A percentile compares a stretch with the other conserved stretches of the same genome.
Conservation (phyloP, 2,113 vertebrate genomes). For the Mustela nigripes region DNA sequence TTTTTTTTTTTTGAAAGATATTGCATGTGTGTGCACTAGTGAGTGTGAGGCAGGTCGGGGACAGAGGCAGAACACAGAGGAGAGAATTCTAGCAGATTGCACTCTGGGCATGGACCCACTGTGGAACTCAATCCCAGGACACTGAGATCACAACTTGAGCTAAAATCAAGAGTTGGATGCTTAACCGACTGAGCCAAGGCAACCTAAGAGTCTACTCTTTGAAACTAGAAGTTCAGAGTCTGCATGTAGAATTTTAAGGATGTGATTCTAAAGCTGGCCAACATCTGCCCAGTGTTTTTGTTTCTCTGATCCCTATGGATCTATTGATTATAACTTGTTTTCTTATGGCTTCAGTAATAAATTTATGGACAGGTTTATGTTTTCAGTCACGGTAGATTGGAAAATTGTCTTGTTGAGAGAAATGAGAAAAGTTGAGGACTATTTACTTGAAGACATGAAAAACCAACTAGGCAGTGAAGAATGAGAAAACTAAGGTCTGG, state of each 20-base stretch:
- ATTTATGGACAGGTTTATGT: neutral
- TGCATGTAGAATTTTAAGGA: neutral
- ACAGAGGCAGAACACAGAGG: neutral
- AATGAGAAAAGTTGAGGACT: neutral
- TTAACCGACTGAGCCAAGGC: neutral
- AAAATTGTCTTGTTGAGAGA: neutral
- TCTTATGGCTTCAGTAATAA: neutral
- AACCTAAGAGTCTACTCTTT: neutral
- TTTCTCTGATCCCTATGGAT: neutral
- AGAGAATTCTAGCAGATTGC: neutral
- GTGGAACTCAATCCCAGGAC: neutral
- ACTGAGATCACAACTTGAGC: neutral
- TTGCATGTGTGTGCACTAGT: neutral
- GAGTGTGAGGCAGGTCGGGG: neutral
- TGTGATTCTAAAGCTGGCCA: neutral
- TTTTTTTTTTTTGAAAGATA: neutral
- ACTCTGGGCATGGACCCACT: neutral
- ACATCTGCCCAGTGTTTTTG: neutral
- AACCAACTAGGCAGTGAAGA: neutral
- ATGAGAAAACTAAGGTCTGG: neutral
- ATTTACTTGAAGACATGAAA: neutral
- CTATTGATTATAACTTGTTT: neutral
- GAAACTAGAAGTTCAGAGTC: neutral
- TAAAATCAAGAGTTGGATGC: neutral
- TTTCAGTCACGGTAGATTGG: neutral